Base-by-base conservation (phyloP, 1,140 invertebrate species). In the Riptortus pedestris region DNA sequence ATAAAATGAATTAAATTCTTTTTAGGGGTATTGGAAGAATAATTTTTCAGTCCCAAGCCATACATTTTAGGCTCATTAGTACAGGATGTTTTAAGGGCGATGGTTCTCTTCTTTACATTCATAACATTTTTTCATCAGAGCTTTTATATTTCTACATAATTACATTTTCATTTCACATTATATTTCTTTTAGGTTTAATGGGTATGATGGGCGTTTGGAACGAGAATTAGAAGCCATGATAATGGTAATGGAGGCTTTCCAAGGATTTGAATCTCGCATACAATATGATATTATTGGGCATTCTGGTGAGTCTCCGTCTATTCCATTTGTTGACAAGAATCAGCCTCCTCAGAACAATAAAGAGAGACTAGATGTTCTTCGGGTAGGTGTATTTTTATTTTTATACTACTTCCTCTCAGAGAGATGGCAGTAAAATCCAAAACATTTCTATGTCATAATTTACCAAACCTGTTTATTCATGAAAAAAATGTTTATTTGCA, bases 241-340 rank as follows among this genome's bases (percentile, higher is more conserved):
- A 1, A 83, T 98, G 76, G 82, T 96, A 1, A 96, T 96, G 87
- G 93, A 98, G 77, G 88, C 93, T 0, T 85, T 98, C 68, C 83
- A 89, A 70, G 91, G 90, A 2, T 92, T 90, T 71, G 89, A 93
- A 71, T 83, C 87, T 51, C 90, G 93, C 75, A 87, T 97, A 67
- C 79, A 88, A 69, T 97, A 95, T 74, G 94, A 98, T 71, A 89
- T 98, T 67, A 81, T 88, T 69, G 95, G 91, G 0, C 96, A 98
- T 78, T 96, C 93, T 1, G 94, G 94, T 0, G 95, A 98, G 71
- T 84, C 86, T 43, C 81, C 83, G 70, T 79, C 85, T 62, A 78
- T 95, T 28, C 75, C 78, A 45, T 86, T 98, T 67, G 84, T 94
- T 0, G 78, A 82, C 45, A 76, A 81, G 1, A 82, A 84, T 51